Evolutionary conservation across 1,140 invertebrate species (phyloP), one percentile per base, ranked within the genome.

Genomic region (Steinernema feltiae): DNA sequence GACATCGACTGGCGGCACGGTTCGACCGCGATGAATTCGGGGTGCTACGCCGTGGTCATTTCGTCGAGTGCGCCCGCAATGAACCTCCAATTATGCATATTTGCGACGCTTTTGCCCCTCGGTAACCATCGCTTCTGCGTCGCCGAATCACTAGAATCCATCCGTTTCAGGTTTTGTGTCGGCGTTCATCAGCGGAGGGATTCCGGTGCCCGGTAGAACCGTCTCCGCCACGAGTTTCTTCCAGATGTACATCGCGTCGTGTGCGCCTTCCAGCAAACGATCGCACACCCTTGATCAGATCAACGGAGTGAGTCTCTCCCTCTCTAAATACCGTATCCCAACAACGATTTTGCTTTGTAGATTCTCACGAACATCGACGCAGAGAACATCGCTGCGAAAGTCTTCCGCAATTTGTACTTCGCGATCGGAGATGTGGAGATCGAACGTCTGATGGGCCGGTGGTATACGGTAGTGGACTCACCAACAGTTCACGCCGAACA

Each of bases 211-310:
- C 17, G 82, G 82, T 32, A 70, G 82, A 46, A 71, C 75, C 32
- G 79, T 83, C 32, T 79, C 82, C 29, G 75, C 83, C n/a, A 63
- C 85, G 18, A 74, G 78, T n/a, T 76, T 71, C n/a, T 83, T 83
- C 29, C 77, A 83, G 71, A 74, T 78, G 30, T 83, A 81, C 53
- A 24, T 79, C n/a, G 70, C 41, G 21, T 81, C 84, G 17, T 82
- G 81, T 35, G 69, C 18, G 46, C 76, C 18, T n/a, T 70, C 18
- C 18, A 78, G 74, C n/a, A 71, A 27, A 71, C 32, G 53, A 17
- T 63, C 53, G 71, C 3, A 29, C 18, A 41, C n/a, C 30, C 21
- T 2, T n/a, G 48, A 69, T 15, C 63, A 71, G 12, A 21, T 31
- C 48, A 70, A 69, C 30, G 30, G 30, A 18, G 31, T 74, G 74